A percentile compares a stretch with the other conserved stretches of the same genome.
phyloP scores from a whole-genome alignment of 2,113 vertebrate genomes.

The Pelmatolapia mariae region DNA sequence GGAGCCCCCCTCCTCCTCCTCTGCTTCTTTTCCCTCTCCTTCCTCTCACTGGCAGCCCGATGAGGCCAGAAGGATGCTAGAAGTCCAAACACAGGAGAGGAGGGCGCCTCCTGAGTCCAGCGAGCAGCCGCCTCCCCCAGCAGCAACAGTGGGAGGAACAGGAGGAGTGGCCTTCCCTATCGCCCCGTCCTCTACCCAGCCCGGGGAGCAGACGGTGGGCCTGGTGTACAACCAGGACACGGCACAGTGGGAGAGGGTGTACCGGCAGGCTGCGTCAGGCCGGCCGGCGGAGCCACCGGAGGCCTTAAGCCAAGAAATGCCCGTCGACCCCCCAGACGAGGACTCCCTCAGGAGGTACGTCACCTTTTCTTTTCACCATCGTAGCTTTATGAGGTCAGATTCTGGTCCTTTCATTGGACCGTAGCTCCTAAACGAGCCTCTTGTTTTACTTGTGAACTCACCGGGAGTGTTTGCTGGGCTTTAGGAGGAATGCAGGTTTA shows the following conservation, averaged over 20 bases:
- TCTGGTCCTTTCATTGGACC: not conserved
- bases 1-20: conserved; percentile 41
- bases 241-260: conserved; percentile 92
- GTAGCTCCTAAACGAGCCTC: not conserved
- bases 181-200: conserved; percentile 68
- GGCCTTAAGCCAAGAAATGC: conserved; percentile 98
- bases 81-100: conserved; percentile 70
- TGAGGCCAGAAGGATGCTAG: conserved; percentile 71
- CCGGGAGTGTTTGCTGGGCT: not conserved
- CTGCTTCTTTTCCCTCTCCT: not conserved
- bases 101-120: conserved; percentile 78
- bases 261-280: conserved; percentile 82
- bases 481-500: not conserved
- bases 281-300: conserved; percentile 83
- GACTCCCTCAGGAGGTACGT: conserved; percentile 93
- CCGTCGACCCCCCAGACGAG: conserved; percentile 94
- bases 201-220: conserved; percentile 88
- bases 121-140: conserved; percentile 42
- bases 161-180: conserved; percentile 42
- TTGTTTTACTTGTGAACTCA: not conserved
- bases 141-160: not conserved
- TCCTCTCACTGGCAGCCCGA: conserved; percentile 59
- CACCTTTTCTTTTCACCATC: not conserved
- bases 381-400: not conserved
- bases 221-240: conserved; percentile 97